phyloP scores from a whole-genome alignment of 2,113 vertebrate genomes.

The Dasypus novemcinctus region DNA sequence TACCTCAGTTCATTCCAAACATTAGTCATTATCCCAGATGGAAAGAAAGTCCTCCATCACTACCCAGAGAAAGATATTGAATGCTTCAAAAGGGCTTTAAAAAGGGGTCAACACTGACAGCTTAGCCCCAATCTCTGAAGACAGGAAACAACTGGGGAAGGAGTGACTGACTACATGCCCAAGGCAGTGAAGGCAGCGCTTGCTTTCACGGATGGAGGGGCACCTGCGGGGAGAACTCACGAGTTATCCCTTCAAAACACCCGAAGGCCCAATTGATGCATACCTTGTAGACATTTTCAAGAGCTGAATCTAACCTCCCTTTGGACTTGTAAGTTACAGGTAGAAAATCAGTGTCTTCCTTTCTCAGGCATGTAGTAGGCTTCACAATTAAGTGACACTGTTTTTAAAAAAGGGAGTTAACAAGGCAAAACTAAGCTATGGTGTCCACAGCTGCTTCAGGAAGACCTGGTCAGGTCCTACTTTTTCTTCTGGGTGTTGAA shows the following conservation, averaged over 20 bases:
- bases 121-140: conserved; percentile 33
- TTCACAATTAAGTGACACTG: not conserved
- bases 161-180: conserved; percentile 44
- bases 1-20: not conserved
- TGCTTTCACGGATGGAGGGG: not conserved
- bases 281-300: conserved; percentile 24
- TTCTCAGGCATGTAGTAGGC: not conserved
- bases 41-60: not conserved
- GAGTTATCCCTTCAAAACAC: not conserved
- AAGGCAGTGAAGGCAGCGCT: not conserved
- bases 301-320: conserved; percentile 18
- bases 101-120: not conserved
- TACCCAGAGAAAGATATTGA: not conserved
- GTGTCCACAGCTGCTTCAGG: not conserved
- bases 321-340: not conserved
- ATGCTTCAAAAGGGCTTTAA: not conserved
- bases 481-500: not conserved
- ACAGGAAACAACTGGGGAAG: conserved; percentile 33
- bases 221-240: not conserved
- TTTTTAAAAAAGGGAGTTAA: not conserved
- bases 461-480: not conserved
- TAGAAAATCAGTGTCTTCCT: conserved; percentile 8
- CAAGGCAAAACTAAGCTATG: not conserved
- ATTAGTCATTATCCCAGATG: not conserved
- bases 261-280: not conserved